Base-by-base conservation (phyloP, 2,888 invertebrate genomes). In the Gymnosoma rotundatum region DNA sequence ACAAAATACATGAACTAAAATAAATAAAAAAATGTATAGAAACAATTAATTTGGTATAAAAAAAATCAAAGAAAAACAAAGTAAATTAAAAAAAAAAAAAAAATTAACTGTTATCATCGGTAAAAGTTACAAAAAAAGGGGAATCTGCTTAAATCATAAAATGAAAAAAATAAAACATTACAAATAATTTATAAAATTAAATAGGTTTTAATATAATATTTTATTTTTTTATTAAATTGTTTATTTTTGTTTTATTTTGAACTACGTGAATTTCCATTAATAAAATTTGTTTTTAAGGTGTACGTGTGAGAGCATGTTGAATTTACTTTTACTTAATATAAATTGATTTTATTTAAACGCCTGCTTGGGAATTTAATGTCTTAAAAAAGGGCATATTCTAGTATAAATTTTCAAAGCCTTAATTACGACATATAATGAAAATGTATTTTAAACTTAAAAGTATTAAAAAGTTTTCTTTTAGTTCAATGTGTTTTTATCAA, bases 231-330 rank as follows among this genome's bases (percentile, higher is more conserved):
- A 56, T 70, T 1, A 25, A 25, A 25, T 25, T 25, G 25, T 67
- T 3, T 67, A 12, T 72, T 64, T 54, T 36, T 64, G 56, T 58
- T 63, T 50, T 61, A 72, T 64, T 25, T 75, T 75, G 56, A 84
- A 81, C 73, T 84, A 84, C 78, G 84, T 73, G 81, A 78, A 70
- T 70, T 78, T 78, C 32, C 72, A 74, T 64, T 74, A 70, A 69
- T n/a, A 75, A 80, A 78, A 81, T 38, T 81, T 66, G 10, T 18
- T 56, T 78, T 70, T 66, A 70, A 81, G 64, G 78, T 81, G 84
- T 81, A 78, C 74, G 81, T 81, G 74, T 78, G 64, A 81, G 76
- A 80, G 78, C 78, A 48, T 63, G 45, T 69, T 78, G 32, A 78
- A 63, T 48, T 78, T 32, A 60, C n/a, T 72, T 67, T 32, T 45